These are phyloP conservation scores for Himalopsyche tibetana DNA, from an alignment of 2,888 invertebrate genomes.

Conservation along the genomic window DNA sequence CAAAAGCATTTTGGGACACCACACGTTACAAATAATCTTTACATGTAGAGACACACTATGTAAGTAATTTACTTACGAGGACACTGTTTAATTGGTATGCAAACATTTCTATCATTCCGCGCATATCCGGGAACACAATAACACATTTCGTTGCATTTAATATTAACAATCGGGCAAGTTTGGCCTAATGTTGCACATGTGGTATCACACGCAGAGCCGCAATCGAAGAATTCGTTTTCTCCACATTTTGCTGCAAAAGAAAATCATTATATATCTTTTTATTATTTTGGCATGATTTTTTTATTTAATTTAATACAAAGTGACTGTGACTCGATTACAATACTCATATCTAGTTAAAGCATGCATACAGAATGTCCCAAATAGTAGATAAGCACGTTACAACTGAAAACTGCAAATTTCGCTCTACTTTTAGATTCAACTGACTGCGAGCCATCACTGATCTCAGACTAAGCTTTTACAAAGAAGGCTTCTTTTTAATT, in stretches of 20 bases:
- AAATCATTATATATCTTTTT: too few species aligned
- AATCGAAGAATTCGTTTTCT: constrained; percentile 67
- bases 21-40: neutral
- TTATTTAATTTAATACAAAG: too few species aligned
- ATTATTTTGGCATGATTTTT: too few species aligned
- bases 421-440: too few species aligned
- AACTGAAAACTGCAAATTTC: too few species aligned
- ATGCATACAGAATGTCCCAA: too few species aligned
- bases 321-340: too few species aligned
- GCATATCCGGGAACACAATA: constrained; percentile 69
- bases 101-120: constrained; percentile 67
- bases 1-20: neutral
- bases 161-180: constrained; percentile 69
- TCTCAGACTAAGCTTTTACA: too few species aligned
- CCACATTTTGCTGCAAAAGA: constrained; percentile 59
- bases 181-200: constrained; percentile 68
- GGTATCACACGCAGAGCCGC: constrained; percentile 70
- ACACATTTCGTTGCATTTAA: constrained; percentile 68
- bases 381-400: too few species aligned
- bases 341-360: too few species aligned
- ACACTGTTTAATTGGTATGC: constrained; percentile 65
- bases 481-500: too few species aligned
- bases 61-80: constrained; percentile 56
- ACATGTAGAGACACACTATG: neutral
- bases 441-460: too few species aligned